A percentile compares a stretch with the other conserved stretches of the same genome.
Conservation (phyloP, 2,888 invertebrate species). For the Noctua janthina region DNA sequence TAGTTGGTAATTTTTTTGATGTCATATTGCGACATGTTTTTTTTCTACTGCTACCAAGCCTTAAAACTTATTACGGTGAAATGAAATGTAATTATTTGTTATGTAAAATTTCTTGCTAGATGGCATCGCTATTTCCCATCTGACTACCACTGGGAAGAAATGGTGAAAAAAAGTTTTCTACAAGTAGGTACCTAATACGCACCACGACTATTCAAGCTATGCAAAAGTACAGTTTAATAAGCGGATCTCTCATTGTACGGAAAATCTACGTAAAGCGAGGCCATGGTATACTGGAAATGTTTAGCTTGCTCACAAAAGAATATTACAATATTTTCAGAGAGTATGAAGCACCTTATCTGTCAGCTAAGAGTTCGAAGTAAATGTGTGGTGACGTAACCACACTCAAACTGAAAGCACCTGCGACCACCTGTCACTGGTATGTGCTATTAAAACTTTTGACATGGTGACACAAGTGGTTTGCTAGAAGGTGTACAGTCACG, state of each 20-base stretch:
- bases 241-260: no score
- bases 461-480: constrained; percentile 36
- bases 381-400: constrained; percentile 40
- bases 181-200: background rate
- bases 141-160: background rate
- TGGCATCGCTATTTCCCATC: background rate
- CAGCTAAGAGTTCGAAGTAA: constrained; percentile 8
- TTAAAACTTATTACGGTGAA: background rate
- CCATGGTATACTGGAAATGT: no score
- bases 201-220: background rate
- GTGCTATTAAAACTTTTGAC: constrained; percentile 40
- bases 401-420: constrained; percentile 33
- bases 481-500: constrained; percentile 8
- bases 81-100: background rate
- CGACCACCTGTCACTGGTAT: constrained; percentile 32
- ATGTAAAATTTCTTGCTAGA: background rate
- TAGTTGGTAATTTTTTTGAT: background rate
- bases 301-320: background rate
- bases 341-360: constrained; percentile 13
- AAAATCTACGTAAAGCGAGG: no score
- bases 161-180: background rate
- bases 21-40: background rate
- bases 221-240: background rate
- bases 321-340: background rate
- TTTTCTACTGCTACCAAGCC: background rate